phyloP scores from a whole-genome alignment of 2,797 vertebrate genomes.

The Tadarida brasiliensis region DNA sequence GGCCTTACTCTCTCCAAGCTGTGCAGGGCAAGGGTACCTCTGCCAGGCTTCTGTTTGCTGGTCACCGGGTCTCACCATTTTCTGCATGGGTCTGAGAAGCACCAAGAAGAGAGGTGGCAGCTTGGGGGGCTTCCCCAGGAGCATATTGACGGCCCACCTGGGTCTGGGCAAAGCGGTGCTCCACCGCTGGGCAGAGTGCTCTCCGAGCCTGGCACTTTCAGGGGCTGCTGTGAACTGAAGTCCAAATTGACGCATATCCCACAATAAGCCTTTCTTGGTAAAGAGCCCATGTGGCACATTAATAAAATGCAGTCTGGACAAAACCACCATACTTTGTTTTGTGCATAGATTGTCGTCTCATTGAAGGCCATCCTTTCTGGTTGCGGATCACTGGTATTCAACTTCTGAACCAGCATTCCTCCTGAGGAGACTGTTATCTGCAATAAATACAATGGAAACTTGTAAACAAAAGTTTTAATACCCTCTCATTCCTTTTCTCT shows the following conservation, averaged over 20 bases:
- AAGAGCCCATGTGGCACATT: neutral
- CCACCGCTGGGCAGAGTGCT: neutral
- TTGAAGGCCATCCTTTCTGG: conserved; percentile 88
- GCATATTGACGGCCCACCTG: fast-evolving
- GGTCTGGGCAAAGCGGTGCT: neutral
- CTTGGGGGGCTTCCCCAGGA: neutral
- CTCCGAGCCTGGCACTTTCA: neutral
- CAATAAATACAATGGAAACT: conserved; percentile 55
- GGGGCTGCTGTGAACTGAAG: neutral
- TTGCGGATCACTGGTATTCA: conserved; percentile 91
- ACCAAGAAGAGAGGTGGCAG: neutral
- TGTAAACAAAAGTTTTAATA: neutral
- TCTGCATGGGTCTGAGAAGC: neutral
- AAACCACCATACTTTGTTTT: conserved; percentile 91
- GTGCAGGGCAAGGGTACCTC: neutral
- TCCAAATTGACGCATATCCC: neutral
- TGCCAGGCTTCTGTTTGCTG: neutral
- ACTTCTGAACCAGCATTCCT: conserved; percentile 93
- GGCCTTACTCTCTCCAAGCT: neutral
- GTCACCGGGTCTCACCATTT: neutral
- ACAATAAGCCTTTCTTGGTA: neutral
- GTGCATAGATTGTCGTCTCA: conserved; percentile 92
- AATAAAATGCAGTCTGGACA: neutral
- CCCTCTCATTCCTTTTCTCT: neutral
- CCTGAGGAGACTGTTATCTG: conserved; percentile 93